These are phyloP conservation scores for Corythornis vintsioides DNA, from an alignment of 2,113 vertebrate genomes.

Conservation along the genomic window DNA sequence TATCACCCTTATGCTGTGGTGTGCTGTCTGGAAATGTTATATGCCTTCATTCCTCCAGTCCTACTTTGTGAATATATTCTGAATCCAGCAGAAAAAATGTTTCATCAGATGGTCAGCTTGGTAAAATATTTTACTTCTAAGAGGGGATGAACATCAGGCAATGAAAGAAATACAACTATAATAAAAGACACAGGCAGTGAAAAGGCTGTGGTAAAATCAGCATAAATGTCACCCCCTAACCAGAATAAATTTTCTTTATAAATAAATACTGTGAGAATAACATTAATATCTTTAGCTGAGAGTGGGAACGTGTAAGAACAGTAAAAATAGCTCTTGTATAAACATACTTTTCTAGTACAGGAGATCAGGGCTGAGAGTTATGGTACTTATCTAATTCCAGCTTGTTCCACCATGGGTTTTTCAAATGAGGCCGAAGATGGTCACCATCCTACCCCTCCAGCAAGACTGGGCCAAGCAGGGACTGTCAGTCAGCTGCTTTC, in stretches of 20 bases:
- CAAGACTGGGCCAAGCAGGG: neutral
- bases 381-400: neutral
- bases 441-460: rapidly evolving
- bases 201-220: constrained; percentile 65
- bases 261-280: constrained; percentile 64
- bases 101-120: constrained; percentile 62
- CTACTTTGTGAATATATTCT: constrained; percentile 53
- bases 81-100: constrained; percentile 46
- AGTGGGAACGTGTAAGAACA: constrained; percentile 7
- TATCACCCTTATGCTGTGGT: constrained; percentile 17
- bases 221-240: constrained; percentile 57
- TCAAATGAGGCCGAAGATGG: neutral
- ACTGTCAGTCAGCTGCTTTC: neutral
- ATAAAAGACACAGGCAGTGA: constrained; percentile 60
- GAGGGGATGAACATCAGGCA: constrained; percentile 44
- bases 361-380: neutral
- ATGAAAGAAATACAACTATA: constrained; percentile 59
- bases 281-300: constrained; percentile 61
- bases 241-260: constrained; percentile 67
- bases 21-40: constrained; percentile 32
- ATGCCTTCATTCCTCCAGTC: constrained; percentile 48
- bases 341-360: constrained; percentile 18
- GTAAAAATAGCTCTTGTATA: constrained; percentile 1
- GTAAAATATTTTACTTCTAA: constrained; percentile 72
- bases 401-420: neutral